Percentiles rank a stretch among this genome's conserved stretches.
Conservation (phyloP, 2,113 vertebrate species). For the Sphyrna mokarran region DNA sequence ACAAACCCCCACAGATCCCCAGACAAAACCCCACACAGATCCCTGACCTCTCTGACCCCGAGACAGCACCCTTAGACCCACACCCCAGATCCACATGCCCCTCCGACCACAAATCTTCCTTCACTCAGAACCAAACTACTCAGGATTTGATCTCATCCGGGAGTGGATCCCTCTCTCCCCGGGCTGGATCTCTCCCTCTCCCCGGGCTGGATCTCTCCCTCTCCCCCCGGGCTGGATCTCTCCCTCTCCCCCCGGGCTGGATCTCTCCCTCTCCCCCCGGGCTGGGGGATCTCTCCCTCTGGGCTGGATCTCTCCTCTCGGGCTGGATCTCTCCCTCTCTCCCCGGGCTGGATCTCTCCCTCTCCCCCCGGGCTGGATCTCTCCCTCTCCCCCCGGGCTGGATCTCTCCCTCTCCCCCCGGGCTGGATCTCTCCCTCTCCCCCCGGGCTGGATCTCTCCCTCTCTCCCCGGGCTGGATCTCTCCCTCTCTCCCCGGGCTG, state of each 20-base stretch:
- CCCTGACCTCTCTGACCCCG: no score
- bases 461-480: neutral
- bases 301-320: neutral
- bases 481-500: no score
- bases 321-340: neutral
- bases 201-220: no score
- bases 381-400: neutral
- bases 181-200: neutral
- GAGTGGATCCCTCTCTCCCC: neutral
- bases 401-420: no score
- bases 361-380: neutral
- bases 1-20: no score
- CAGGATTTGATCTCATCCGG: neutral
- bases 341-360: fast-evolving
- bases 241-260: fast-evolving
- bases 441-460: neutral
- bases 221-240: no score
- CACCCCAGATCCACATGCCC: neutral
- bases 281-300: fast-evolving
- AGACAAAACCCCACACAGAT: no score
- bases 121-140: no score
- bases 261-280: no score
- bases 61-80: neutral
- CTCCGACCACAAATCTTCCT: no score
- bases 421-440: neutral